phyloP scores from a whole-genome alignment of 2,113 vertebrate genomes.

The Lates calcarifer region DNA sequence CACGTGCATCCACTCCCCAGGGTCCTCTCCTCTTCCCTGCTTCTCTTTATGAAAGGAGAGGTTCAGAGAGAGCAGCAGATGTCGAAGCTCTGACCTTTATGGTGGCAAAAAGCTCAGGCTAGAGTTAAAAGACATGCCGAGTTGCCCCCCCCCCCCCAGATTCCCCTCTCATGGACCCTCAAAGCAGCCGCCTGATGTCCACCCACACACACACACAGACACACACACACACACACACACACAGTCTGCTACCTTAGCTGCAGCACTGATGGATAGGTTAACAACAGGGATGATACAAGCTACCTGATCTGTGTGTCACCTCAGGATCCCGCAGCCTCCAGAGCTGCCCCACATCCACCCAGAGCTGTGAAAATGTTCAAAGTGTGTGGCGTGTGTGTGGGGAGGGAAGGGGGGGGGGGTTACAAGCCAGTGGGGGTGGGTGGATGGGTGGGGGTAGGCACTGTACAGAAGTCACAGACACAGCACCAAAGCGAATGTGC shows the following conservation, averaged over 20 bases:
- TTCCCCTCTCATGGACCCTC: constrained; percentile 23
- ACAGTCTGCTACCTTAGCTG: constrained; percentile 17
- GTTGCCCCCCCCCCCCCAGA: constrained; percentile 5
- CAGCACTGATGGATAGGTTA: constrained; percentile 55
- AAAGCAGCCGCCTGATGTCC: constrained; percentile 45
- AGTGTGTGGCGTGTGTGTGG: constrained; percentile 50
- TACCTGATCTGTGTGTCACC: constrained; percentile 61
- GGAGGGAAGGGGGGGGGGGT: no score
- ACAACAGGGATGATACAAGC: constrained; percentile 48
- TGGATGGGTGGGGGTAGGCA: no score
- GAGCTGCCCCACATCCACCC: constrained; percentile 44
- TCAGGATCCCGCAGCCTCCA: constrained; percentile 47
- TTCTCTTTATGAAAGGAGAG: constrained; percentile 79
- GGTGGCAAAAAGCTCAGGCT: constrained; percentile 72
- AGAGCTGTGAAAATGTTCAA: constrained; percentile 66
- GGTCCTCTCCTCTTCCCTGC: constrained; percentile 80
- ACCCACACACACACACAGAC: constrained; percentile 4
- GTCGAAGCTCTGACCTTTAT: constrained; percentile 82
- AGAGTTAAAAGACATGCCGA: constrained; percentile 74
- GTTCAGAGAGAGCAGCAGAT: constrained; percentile 83
- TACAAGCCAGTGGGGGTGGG: constrained; percentile 9
- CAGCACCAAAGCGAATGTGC: constrained; percentile 59
- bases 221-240: constrained; percentile 11
- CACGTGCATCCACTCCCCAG: constrained; percentile 62
- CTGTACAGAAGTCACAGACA: constrained; percentile 54